Evolutionary conservation across 2,113 vertebrate species (phyloP).

Genomic region (Prietella phreatophila): DNA sequence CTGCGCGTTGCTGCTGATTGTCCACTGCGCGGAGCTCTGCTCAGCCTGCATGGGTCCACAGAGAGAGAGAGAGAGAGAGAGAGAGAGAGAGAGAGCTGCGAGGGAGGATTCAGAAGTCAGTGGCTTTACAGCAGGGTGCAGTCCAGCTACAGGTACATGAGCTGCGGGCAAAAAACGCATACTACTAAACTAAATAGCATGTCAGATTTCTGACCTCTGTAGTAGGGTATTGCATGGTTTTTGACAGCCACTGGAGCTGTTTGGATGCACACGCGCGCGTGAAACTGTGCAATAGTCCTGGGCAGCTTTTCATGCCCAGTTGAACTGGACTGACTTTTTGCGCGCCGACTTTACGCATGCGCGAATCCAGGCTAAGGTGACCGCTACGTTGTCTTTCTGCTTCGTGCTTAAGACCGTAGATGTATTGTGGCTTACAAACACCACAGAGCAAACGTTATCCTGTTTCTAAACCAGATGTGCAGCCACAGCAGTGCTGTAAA

Average conservation of each 20-base stretch:
- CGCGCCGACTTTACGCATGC: neutral
- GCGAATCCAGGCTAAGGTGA: neutral
- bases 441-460: neutral
- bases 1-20: conserved; percentile 44
- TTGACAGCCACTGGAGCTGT: neutral
- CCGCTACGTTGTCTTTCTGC: neutral
- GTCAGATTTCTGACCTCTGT: neutral
- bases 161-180: neutral
- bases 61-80: conserved; percentile 39
- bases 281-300: neutral
- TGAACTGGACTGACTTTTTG: neutral
- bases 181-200: neutral
- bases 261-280: neutral
- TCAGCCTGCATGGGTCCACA: conserved; percentile 28
- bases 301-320: neutral
- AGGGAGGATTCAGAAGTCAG: conserved; percentile 44
- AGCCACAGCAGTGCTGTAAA: neutral
- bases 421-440: neutral
- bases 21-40: conserved; percentile 57
- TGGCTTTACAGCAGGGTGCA: conserved; percentile 21
- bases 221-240: neutral
- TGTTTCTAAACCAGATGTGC: neutral
- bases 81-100: conserved; percentile 41
- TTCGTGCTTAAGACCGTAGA: neutral
- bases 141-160: neutral